Base-by-base conservation (phyloP, 2,888 invertebrate genomes). In the Acheta domesticus region DNA sequence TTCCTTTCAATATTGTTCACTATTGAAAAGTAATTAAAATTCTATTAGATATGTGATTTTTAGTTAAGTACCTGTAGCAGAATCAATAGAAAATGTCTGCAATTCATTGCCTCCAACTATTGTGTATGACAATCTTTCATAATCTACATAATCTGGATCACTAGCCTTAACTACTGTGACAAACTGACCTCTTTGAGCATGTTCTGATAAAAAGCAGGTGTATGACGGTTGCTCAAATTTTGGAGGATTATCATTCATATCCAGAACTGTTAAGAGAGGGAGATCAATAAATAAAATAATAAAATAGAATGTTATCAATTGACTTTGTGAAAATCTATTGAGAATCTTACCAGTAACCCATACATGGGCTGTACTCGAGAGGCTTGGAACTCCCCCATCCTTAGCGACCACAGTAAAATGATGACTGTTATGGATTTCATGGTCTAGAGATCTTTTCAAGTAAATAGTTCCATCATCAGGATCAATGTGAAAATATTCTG, bases 191-290 rank as follows among this genome's bases (percentile, higher is more conserved):
- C 96, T 90, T 84, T 91, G 91, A 74, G 96, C 96, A 86, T 94
- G 93, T 83, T 93, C 91, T 74, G 95, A 95, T 80, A 97, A 89
- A 78, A 90, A 90, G 85, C 93, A 94, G 79, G 92, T 90, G 86
- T 96, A 94, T 49, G 94, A 92, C 21, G 91, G 89, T 84, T 95
- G 93, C 86, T 96, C 94, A 88, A 96, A 93, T 85, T 91, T 91
- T 48, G 97, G 97, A 77, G 95, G 91, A 86, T 94, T 95, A 88
- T 98, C 97, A 87, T 97, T 97, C 88, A 96, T 92, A 88, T 97
- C 97, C 82, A 93, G 88, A 81, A 97, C 95, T 91, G 86, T 12
- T 83, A 83, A 84, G 50, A 85, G 85, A 80, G 81, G 79, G 85
- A 80, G 81, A 79, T 76, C 74, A 75, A n/a, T 19, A 62, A 62